phyloP scores from a whole-genome alignment of 2,888 invertebrate genomes.

The Odontothrips loti region DNA sequence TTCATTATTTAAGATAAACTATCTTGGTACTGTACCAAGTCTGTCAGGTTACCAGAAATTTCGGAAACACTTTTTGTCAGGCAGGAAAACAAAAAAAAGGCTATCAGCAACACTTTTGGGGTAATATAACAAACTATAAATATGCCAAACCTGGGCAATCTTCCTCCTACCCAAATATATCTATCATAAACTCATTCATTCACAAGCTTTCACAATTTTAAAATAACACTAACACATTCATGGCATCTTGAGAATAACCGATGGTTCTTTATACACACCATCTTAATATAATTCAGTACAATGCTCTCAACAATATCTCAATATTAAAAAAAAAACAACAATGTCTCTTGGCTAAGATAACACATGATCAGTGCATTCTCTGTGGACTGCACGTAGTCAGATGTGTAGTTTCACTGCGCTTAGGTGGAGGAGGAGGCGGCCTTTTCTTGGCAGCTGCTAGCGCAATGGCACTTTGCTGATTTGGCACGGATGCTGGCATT shows the following conservation, averaged over 20 bases:
- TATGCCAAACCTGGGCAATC: slow-evolving; percentile 22
- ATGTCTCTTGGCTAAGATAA: slow-evolving; percentile 4
- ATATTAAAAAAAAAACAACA: slow-evolving; percentile 10
- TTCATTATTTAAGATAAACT: too few species aligned
- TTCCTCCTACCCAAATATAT: slow-evolving; percentile 9
- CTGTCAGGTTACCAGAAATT: too few species aligned
- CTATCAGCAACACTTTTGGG: slow-evolving; percentile 1
- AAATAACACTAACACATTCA: neutral
- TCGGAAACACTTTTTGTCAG: too few species aligned
- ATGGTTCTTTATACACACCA: neutral
- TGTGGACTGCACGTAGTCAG: slow-evolving; percentile 49
- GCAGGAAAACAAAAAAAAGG: too few species aligned
- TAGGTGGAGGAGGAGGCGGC: slow-evolving; percentile 87
- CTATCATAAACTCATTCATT: neutral
- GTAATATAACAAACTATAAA: slow-evolving; percentile 21
- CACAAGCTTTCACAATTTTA: neutral
- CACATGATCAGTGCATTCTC: slow-evolving; percentile 11
- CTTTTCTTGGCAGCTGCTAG: slow-evolving; percentile 55
- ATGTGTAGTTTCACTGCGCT: slow-evolving; percentile 83
- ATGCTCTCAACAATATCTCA: neutral
- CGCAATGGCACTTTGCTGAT: slow-evolving; percentile 19
- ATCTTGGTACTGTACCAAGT: too few species aligned
- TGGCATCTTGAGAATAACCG: slow-evolving; percentile 14
- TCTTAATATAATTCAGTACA: neutral
- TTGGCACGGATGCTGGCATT: slow-evolving; percentile 20